These are phyloP conservation scores for Hiodon alosoides DNA, from an alignment of 2,113 vertebrate genomes.

Conservation along the genomic window DNA sequence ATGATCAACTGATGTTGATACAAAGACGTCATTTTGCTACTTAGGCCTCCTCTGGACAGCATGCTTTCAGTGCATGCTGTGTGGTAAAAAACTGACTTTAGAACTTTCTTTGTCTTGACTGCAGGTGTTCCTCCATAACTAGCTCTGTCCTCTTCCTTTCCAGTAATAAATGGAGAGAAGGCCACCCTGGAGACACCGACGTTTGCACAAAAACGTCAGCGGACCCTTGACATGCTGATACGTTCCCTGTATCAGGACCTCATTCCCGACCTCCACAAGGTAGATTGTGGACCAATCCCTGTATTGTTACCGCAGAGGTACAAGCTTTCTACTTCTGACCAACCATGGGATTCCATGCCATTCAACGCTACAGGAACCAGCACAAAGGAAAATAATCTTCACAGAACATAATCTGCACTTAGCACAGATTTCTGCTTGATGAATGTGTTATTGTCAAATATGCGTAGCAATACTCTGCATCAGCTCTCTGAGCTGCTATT, in stretches of 20 bases:
- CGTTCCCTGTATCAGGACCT: slow-evolving; percentile 93
- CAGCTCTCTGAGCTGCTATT: slow-evolving; percentile 2
- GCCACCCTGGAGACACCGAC: slow-evolving; percentile 97
- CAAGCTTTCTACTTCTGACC: too few species aligned
- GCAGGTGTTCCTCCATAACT: background rate
- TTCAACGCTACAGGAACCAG: background rate
- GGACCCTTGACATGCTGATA: slow-evolving; percentile 96
- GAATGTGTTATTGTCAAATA: slow-evolving; percentile 1
- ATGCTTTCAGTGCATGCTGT: background rate
- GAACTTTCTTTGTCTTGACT: background rate
- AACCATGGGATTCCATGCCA: too few species aligned
- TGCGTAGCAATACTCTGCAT: too few species aligned
- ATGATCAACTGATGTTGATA: background rate
- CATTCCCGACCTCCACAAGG: slow-evolving; percentile 92
- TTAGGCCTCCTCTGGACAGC: background rate
- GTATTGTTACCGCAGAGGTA: background rate
- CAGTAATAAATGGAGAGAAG: slow-evolving; percentile 99
- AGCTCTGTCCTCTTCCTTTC: slow-evolving; percentile 12
- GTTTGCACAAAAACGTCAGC: slow-evolving; percentile 95
- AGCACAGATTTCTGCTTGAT: background rate
- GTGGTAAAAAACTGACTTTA: background rate
- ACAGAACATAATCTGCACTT: background rate
- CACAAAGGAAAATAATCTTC: background rate
- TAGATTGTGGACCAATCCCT: slow-evolving; percentile 40
- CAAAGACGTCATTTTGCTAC: background rate